phyloP scores from a whole-genome alignment of 2,113 vertebrate genomes.

The Marcusenius ussheri region DNA sequence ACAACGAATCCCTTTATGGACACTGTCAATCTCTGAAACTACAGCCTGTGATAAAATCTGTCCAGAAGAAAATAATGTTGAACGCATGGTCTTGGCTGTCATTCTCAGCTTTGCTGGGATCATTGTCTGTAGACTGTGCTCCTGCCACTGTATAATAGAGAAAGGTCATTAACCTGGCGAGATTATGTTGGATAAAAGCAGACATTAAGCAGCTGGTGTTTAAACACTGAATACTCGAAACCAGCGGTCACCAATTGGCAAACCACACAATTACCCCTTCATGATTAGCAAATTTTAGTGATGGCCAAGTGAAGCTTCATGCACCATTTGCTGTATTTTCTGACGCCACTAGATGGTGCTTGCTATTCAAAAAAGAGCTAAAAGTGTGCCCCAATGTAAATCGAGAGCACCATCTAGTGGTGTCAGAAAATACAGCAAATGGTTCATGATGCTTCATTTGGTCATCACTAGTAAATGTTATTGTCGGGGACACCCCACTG shows the following conservation, averaged over 20 bases:
- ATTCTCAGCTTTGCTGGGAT: background rate
- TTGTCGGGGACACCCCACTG: slow-evolving; percentile 44
- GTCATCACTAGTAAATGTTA: background rate
- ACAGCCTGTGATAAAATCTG: background rate
- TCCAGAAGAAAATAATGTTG: slow-evolving; percentile 24
- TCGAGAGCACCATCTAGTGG: too few species aligned
- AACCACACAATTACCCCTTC: too few species aligned
- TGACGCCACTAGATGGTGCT: too few species aligned
- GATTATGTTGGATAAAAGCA: background rate
- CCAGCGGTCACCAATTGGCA: too few species aligned
- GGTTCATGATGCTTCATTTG: too few species aligned
- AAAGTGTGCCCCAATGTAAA: too few species aligned
- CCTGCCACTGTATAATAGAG: background rate
- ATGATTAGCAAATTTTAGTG: too few species aligned
- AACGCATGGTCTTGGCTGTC: slow-evolving; percentile 83
- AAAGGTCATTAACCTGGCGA: background rate
- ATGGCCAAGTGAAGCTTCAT: too few species aligned
- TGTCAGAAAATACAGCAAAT: too few species aligned
- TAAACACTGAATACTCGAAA: background rate
- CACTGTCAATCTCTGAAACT: background rate
- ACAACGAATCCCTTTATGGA: background rate
- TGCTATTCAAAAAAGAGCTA: too few species aligned
- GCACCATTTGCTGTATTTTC: too few species aligned
- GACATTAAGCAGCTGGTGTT: background rate
- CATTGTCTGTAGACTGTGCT: background rate